These are phyloP conservation scores for Lytechinus variegatus DNA, from an alignment of 35 echinoderm and acorn worm genomes.

Conservation along the genomic window DNA sequence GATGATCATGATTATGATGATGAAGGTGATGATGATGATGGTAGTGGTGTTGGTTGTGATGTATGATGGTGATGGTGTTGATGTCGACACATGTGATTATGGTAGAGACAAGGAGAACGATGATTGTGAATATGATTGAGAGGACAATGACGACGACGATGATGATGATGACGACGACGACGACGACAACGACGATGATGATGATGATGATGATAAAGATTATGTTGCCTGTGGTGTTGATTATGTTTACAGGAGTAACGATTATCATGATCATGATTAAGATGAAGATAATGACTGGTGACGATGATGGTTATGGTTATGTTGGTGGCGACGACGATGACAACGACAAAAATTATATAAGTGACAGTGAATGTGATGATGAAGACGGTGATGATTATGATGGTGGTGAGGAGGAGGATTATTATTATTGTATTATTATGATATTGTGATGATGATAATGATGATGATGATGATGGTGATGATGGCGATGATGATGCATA, in stretches of 20 bases:
- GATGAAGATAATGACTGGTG: background rate
- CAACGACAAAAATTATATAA: background rate
- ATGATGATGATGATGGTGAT: no score
- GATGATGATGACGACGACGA: background rate
- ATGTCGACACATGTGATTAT: background rate
- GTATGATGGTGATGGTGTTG: background rate
- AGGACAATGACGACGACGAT: background rate
- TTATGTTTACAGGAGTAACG: background rate
- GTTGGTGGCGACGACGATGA: background rate
- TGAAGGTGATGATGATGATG: background rate
- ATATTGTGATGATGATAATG: no score
- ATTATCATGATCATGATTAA: background rate
- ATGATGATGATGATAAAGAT: background rate
- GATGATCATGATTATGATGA: no score
- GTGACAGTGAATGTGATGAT: background rate
- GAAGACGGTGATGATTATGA: no score
- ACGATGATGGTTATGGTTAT: background rate
- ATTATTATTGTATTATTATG: no score
- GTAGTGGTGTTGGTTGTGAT: background rate
- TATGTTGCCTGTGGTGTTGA: background rate
- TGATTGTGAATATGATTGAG: no score
- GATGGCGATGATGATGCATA: no score
- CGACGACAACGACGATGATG: background rate
- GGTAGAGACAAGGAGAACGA: background rate
- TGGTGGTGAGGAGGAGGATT: no score